Base-by-base conservation (phyloP, 37 sponge, comb jelly and placozoan genomes). In the Mnemiopsis leidyi region DNA sequence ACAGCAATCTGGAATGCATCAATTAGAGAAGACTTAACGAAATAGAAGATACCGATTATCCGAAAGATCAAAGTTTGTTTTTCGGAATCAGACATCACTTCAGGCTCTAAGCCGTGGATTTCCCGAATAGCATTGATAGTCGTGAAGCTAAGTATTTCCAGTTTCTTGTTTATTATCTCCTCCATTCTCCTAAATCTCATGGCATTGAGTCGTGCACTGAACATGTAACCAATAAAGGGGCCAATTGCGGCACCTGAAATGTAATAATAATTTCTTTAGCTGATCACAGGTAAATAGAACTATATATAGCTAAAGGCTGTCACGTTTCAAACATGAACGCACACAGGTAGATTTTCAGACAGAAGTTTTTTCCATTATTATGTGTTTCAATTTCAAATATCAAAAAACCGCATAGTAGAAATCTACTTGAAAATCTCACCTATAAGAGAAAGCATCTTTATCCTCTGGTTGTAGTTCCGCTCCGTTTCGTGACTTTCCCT, bases 381-480 rank as follows among this genome's bases (percentile, higher is more conserved):
- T n/a, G 68, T 67, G 13, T 67, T 67, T 67, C 18, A 67, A 67
- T 13, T 67, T 13, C 68, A 13, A 20, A 67, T 67, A 21, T 67
- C 20, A 20, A 67, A 67, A 67, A 67, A 20, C 20, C 20, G 68
- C 18, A 20, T 67, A 20, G 20, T 67, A 20, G 68, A 20, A 67
- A 67, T 21, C 68, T 67, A n/a, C n/a, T n/a, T n/a, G n/a, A n/a
- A n/a, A n/a, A n/a, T n/a, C n/a, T 71, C 39, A 85, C 90, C 90
- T 9, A 38, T 23, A 1, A 85, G 29, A 3, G 90, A 85, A 28
- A 85, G 33, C 90, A 85, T 85, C 26, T 85, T 85, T 0, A 85
- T 85, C 61, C 90, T 85, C 48, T 85, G 90, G 29, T 85, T 85
- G 39, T 85, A 85, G 90, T 85, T 85, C 90, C 90, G n/a, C 61